Conservation (phyloP, 37 sponge, comb jelly and placozoan species). For the Dysidea cf. avara region DNA sequence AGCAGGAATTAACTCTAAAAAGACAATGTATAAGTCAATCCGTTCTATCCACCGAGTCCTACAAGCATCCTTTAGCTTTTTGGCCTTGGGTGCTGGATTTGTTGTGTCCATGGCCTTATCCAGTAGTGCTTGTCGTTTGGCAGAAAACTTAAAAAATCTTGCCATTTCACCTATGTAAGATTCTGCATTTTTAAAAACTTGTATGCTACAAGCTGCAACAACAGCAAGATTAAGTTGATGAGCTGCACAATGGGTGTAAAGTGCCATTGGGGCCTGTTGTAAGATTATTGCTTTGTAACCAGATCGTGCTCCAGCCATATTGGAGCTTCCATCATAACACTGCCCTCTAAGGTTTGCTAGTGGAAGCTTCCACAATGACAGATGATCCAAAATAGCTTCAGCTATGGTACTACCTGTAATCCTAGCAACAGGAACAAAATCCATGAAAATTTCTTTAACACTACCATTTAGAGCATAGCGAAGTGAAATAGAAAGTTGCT, state of each 20-base stretch:
- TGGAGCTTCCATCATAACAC: constrained; percentile 28
- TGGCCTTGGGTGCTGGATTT: constrained; percentile 3
- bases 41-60: constrained; percentile 52
- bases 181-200: constrained; percentile 42
- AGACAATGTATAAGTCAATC: constrained; percentile 38
- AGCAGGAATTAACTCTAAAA: constrained; percentile 55
- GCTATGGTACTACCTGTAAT: constrained; percentile 9
- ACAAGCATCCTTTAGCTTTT: constrained; percentile 61
- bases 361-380: not conserved
- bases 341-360: not conserved
- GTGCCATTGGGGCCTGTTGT: not conserved
- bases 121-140: constrained; percentile 47
- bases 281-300: not conserved
- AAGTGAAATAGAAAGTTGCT: constrained; percentile 41
- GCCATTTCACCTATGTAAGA: constrained; percentile 46
- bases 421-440: not conserved
- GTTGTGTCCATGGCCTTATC: constrained; percentile 23
- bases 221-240: not conserved
- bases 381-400: not conserved
- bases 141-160: constrained; percentile 44
- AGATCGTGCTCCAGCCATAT: constrained; percentile 13
- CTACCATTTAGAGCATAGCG: constrained; percentile 17
- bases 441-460: constrained; percentile 35
- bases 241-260: constrained; percentile 1
- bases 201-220: constrained; percentile 9